These are phyloP conservation scores for Acanthaster planci DNA, from an alignment of 35 echinoderm and acorn worm species.

Conservation along the genomic window DNA sequence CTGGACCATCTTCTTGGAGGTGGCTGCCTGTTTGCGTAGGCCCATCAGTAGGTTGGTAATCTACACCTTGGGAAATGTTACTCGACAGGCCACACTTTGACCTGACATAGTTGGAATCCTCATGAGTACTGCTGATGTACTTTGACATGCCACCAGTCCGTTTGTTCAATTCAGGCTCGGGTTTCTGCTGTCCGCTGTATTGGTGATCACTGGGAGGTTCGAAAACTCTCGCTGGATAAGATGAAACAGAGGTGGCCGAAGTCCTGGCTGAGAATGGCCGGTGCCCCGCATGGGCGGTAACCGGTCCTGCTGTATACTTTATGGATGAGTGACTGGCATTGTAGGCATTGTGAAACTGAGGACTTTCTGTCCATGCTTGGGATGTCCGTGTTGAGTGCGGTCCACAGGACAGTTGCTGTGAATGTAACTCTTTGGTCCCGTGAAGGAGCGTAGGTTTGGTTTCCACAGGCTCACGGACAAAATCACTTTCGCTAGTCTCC, in stretches of 20 bases:
- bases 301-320: not conserved
- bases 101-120: not conserved
- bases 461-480: conserved; percentile 47
- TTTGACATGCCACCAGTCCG: not conserved
- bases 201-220: not conserved
- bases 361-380: conserved; percentile 17
- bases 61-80: too few relatives aligned
- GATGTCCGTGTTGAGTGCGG: conserved; percentile 34
- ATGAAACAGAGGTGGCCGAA: conserved; percentile 62
- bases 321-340: not conserved
- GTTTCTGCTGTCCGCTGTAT: not conserved
- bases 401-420: not conserved
- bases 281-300: not conserved
- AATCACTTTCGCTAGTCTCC: conserved; percentile 61
- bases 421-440: not conserved
- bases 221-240: conserved; percentile 14
- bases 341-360: not conserved
- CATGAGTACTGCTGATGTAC: not conserved
- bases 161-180: not conserved
- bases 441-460: conserved; percentile 31
- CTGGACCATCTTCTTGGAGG: not conserved
- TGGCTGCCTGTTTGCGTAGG: not conserved
- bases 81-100: not conserved
- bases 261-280: conserved; percentile 75
- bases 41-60: not conserved